A percentile compares a stretch with the other conserved stretches of the same genome.
Conservation (phyloP, 2,888 invertebrate species). For the Sipha maydis region DNA sequence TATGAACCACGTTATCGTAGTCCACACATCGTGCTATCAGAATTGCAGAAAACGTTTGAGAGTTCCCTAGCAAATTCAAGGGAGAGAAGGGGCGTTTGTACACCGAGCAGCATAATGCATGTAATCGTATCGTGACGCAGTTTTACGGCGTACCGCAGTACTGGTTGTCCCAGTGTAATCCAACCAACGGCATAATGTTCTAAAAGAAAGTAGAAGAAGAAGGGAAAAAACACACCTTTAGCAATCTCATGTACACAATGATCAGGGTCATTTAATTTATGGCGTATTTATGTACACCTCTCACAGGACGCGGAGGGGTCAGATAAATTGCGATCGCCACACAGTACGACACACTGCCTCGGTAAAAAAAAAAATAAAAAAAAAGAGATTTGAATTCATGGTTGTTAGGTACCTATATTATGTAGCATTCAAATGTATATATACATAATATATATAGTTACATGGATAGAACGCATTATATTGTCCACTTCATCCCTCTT, state of each 20-base stretch:
- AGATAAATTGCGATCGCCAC: conserved; percentile 55
- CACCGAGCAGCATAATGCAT: neutral
- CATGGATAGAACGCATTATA: neutral
- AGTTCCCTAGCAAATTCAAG: neutral
- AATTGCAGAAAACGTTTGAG: neutral
- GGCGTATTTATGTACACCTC: conserved; percentile 60
- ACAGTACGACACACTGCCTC: conserved; percentile 34
- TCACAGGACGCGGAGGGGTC: neutral
- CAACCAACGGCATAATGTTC: conserved; percentile 13
- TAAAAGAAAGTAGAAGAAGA: neutral
- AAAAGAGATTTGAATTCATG: conserved; percentile 59
- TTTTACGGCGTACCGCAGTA: neutral
- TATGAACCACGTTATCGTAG: too few relatives aligned
- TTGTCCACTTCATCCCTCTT: conserved; percentile 58
- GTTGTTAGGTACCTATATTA: neutral
- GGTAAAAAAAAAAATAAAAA: conserved; percentile 31
- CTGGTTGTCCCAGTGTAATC: conserved; percentile 48
- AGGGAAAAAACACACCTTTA: conserved; percentile 51
- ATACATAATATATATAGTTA: too few relatives aligned
- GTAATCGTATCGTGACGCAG: neutral
- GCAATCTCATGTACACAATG: conserved; percentile 34
- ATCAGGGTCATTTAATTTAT: conserved; percentile 59
- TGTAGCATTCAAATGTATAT: too few relatives aligned
- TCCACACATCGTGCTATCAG: too few relatives aligned
- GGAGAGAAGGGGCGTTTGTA: neutral